Base-by-base conservation (phyloP, 2,113 vertebrate genomes). In the Crocuta crocuta region DNA sequence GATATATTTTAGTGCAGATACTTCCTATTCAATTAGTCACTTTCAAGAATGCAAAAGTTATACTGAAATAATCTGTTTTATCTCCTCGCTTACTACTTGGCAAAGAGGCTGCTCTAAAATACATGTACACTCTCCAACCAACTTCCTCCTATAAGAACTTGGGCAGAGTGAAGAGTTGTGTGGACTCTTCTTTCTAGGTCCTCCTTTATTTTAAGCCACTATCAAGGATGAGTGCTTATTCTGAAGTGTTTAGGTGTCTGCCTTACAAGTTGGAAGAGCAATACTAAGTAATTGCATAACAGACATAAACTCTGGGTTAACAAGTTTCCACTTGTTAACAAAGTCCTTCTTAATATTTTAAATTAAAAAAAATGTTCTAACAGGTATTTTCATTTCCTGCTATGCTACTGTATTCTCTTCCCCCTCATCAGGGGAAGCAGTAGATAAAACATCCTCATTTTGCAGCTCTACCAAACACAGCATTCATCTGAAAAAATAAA, bases 351-450 rank as follows among this genome's bases (percentile, higher is more conserved):
- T 43, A 53, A 73, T 91, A 95, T 84, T 94, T 83, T 98, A 80
- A 98, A 93, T 71, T 21, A 80, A 93, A 43, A 79, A 93, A 95
- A 91, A 66, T 55, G 81, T 95, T 98, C 86, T 97, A 71, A 71
- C 63, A 92, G 48, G 82, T 88, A 61, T 68, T 78, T 83, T 70
- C 66, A 82, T 93, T 94, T 91, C 73, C 55, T 23, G 53, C 50
- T 24, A 81, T 87, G 70, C 0, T 33, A 7, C 0, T 87, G 2
- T 95, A 11, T 93, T 92, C 45, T 97, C 65, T 11, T 81, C 33
- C 31, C 53, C 19, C 65, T 61, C 82, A 82, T 63, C 45, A 89
- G 61, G 76, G 53, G 91, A 86, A 81, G 86, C 71, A 8, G 31
- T 26, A 4, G 39, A 61, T 65, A 93, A 13, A 73, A 35, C 84